A percentile compares a stretch with the other conserved stretches of the same genome.
Evolutionary conservation across 2,113 vertebrate species (phyloP).

Genomic region (Pipra filicauda): DNA sequence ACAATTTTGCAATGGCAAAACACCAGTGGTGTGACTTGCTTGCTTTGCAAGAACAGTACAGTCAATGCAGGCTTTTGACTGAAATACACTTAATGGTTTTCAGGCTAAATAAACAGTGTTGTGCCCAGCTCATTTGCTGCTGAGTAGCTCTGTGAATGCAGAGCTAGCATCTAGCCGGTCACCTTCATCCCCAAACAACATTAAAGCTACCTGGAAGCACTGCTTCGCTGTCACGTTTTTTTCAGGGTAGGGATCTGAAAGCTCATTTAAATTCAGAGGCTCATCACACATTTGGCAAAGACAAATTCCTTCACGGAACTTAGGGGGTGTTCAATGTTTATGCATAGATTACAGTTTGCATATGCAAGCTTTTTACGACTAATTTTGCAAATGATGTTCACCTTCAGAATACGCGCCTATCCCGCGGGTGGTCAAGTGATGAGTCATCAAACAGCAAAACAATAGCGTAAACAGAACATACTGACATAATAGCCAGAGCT

Average conservation of each 20-base stretch:
- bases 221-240: accelerated
- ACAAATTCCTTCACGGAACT: constrained; percentile 15
- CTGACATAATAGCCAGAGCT: background rate
- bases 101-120: accelerated
- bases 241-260: background rate
- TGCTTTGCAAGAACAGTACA: background rate
- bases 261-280: background rate
- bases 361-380: background rate
- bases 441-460: background rate
- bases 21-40: accelerated
- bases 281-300: background rate
- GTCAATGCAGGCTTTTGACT: accelerated
- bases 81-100: background rate
- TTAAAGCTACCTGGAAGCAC: background rate
- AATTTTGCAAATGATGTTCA: background rate
- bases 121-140: background rate
- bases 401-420: background rate
- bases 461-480: background rate
- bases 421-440: background rate
- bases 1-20: background rate
- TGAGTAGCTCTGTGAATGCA: background rate
- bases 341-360: constrained; percentile 11
- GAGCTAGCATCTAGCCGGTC: background rate
- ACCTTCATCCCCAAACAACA: background rate
- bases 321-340: background rate